Evolutionary conservation across 2,113 vertebrate genomes (phyloP).

Genomic region (Porphyrio hochstetteri): DNA sequence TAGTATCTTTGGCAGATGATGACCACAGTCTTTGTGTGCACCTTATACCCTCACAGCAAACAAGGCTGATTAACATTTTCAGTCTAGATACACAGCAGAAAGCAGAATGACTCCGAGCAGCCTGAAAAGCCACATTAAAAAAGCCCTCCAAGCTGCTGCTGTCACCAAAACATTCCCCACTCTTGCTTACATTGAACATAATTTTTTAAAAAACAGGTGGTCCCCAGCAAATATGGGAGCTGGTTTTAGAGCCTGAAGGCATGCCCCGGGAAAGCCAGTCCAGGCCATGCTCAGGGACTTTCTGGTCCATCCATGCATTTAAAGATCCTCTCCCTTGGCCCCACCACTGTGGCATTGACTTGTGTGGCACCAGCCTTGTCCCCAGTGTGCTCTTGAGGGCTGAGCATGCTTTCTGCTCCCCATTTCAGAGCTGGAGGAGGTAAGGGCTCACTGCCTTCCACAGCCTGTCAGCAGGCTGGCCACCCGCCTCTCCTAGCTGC

Average conservation of each 20-base stretch:
- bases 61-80: background rate
- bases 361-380: accelerated
- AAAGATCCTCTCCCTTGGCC: background rate
- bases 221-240: background rate
- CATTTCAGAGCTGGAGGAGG: accelerated
- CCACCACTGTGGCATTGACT: background rate
- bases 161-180: background rate
- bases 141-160: background rate
- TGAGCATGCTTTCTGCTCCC: accelerated
- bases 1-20: background rate
- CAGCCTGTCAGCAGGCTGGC: background rate
- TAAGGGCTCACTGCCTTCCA: accelerated
- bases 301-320: background rate
- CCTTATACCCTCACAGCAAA: background rate
- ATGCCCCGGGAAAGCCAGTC: background rate
- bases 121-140: background rate
- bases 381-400: accelerated
- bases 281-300: background rate
- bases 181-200: background rate
- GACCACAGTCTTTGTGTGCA: background rate
- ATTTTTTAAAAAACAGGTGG: background rate
- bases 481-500: background rate
- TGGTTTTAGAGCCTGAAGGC: background rate
- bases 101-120: background rate
- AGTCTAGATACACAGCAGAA: background rate